A percentile compares a stretch with the other conserved stretches of the same genome.
These are phyloP conservation scores for Isoperla grammatica DNA, from an alignment of 2,888 invertebrate species.

Conservation along the genomic window DNA sequence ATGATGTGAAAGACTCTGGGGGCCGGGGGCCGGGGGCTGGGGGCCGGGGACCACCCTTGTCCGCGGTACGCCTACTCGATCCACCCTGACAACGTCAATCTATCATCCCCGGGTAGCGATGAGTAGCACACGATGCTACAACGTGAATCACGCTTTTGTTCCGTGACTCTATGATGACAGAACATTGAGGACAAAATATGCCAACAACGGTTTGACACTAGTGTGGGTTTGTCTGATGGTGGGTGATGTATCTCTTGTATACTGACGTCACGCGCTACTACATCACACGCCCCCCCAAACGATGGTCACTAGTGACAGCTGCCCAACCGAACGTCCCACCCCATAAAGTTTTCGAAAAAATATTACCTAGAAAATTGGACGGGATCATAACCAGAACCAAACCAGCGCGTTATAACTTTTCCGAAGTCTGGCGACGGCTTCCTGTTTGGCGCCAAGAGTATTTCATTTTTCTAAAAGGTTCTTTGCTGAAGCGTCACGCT, in stretches of 20 bases:
- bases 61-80: neutral
- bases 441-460: conserved; percentile 15
- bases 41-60: no score
- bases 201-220: conserved; percentile 8
- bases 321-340: neutral
- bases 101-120: conserved; percentile 2
- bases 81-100: conserved; percentile 4
- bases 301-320: conserved; percentile 8
- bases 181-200: conserved; percentile 12
- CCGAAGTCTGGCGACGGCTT: conserved; percentile 7
- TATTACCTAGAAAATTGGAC: conserved; percentile 18
- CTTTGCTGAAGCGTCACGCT: neutral
- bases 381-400: conserved; percentile 15
- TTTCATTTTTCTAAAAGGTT: conserved; percentile 17
- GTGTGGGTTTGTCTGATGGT: conserved; percentile 6
- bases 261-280: conserved; percentile 6
- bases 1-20: no score
- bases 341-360: conserved; percentile 8
- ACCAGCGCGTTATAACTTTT: conserved; percentile 4
- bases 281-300: conserved; percentile 3
- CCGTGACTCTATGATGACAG: neutral
- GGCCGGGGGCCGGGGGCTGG: no score
- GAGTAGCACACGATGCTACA: conserved; percentile 12
- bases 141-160: conserved; percentile 7
- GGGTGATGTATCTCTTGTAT: conserved; percentile 17